Evolutionary conservation across 2,113 vertebrate genomes (phyloP).

Genomic region (Todiramphus saurophagus): DNA sequence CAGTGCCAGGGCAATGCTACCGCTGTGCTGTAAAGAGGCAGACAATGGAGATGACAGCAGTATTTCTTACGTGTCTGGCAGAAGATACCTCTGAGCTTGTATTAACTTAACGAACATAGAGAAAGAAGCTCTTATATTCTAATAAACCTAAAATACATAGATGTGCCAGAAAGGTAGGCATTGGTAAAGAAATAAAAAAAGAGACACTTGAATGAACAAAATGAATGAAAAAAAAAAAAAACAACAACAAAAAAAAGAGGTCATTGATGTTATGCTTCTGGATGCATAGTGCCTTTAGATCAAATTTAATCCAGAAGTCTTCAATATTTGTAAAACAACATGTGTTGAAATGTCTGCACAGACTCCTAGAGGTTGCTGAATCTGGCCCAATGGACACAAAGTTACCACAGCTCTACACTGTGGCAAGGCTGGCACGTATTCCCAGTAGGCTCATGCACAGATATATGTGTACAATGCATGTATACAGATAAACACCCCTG

Average conservation of each 20-base stretch:
- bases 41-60: fast-evolving
- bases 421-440: neutral
- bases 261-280: neutral
- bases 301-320: neutral
- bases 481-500: neutral
- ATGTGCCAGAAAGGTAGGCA: neutral
- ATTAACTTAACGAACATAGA: neutral
- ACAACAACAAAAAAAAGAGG: too few species aligned
- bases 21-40: fast-evolving
- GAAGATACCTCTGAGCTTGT: neutral
- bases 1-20: neutral
- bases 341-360: neutral
- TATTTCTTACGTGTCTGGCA: neutral
- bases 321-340: neutral
- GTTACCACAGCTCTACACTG: neutral
- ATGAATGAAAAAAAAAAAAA: neutral
- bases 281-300: neutral
- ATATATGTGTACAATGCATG: neutral
- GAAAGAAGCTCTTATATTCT: neutral
- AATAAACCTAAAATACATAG: neutral
- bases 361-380: neutral
- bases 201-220: neutral
- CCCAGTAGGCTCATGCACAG: neutral
- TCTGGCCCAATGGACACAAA: neutral
- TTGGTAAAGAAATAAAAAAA: neutral